Conservation (phyloP, 23 tunicate genomes). For the Trididemnum clinides region DNA sequence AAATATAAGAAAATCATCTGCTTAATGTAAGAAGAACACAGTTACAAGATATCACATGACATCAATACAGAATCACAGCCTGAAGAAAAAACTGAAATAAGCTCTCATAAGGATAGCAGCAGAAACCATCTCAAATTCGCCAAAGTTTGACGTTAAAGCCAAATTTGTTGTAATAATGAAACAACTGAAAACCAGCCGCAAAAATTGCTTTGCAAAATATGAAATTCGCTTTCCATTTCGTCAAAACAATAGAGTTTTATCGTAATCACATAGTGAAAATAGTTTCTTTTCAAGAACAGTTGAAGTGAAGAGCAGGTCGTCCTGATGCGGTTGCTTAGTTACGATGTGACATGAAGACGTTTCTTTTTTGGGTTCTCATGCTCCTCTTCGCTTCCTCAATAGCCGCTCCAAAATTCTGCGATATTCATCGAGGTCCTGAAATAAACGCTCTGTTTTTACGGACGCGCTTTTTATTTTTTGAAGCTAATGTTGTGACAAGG, state of each 20-base stretch:
- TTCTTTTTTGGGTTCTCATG: conserved; percentile 9
- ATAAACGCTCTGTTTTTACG: conserved; percentile 43
- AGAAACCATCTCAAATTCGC: too few relatives aligned
- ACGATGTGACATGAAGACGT: not conserved
- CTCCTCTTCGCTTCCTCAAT: conserved; percentile 24
- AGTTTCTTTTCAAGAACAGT: too few relatives aligned
- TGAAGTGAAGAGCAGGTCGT: too few relatives aligned
- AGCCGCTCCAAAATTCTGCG: conserved; percentile 37
- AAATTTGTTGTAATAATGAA: too few relatives aligned
- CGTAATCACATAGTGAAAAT: too few relatives aligned
- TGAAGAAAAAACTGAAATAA: not conserved
- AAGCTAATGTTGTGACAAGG: not conserved
- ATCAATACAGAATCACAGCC: not conserved
- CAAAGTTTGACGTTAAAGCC: too few relatives aligned
- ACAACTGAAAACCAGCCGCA: too few relatives aligned
- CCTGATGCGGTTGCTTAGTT: too few relatives aligned
- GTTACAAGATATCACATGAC: not conserved
- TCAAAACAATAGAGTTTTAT: too few relatives aligned
- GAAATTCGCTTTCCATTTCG: too few relatives aligned
- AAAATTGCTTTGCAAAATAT: too few relatives aligned
- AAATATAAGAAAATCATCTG: not conserved
- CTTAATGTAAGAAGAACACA: not conserved
- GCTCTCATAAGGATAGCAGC: too few relatives aligned
- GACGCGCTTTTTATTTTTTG: conserved; percentile 31
- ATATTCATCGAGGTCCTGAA: conserved; percentile 20